Evolutionary conservation across 2,888 invertebrate genomes (phyloP), one percentile per base, ranked within the genome.

Genomic region (Drosophila anomalata): DNA sequence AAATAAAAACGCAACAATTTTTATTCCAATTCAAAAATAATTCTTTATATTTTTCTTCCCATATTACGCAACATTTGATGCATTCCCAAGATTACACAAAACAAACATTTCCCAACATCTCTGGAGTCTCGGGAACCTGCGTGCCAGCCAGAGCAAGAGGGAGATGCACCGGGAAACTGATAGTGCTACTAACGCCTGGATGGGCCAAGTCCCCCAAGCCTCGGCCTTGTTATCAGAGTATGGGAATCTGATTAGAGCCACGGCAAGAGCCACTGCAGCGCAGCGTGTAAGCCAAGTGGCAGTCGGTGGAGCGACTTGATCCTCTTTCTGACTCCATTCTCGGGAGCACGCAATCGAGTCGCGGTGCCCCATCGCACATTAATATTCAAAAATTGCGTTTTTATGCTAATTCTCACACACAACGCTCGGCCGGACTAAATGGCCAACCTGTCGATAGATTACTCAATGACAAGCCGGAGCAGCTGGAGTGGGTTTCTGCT

Each of bases 331-430:
- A 8, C 11, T 20, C 42, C 39, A 48, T 61, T 48, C 47, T 61
- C 47, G 47, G 47, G 47, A 41, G 75, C 83, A 82, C 87, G 87
- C 87, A 80, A 83, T 77, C 70, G 63, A 77, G 72, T 67, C 69
- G 88, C 77, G 88, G 79, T 65, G 73, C 68, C 48, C 74, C 56
- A 54, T 29, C 77, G 76, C 84, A 81, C 85, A 90, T 90, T 90
- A 90, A 90, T 90, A 90, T 90, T 91, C 90, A 86, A 90, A 90
- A 90, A 91, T 91, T 90, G 90, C 91, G 90, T 90, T 90, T 90
- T 91, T 90, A 90, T 90, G 90, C 89, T 87, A 90, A 90, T 90
- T 90, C 87, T 81, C 86, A 81, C 89, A 81, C 74, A 76, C 50
- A 22, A 26, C 33, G 44, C 22, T 56, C 44, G 51, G 56, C 41